Evolutionary conservation across 2,797 vertebrate genomes (phyloP).

Genomic region (Chelidonichthys spinosus): DNA sequence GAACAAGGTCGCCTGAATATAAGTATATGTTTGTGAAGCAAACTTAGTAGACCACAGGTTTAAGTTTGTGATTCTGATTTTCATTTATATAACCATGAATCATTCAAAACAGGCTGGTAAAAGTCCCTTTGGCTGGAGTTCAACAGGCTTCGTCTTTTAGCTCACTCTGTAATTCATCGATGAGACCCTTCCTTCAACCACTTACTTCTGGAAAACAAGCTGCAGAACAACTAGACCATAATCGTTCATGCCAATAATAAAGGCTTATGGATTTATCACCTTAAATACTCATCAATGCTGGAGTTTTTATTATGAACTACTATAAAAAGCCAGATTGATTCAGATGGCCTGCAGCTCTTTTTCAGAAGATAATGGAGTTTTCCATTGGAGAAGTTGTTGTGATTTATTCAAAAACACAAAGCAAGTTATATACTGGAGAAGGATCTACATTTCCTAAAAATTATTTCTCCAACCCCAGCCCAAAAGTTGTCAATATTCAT

Average conservation of each 20-base stretch:
- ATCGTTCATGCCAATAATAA: background rate
- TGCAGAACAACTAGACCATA: background rate
- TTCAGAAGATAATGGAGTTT: background rate
- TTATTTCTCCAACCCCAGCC: background rate
- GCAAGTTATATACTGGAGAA: background rate
- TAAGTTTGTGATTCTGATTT: background rate
- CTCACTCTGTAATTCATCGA: background rate
- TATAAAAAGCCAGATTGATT: background rate
- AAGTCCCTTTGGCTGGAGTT: background rate
- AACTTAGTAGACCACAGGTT: background rate
- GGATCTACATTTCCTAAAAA: background rate
- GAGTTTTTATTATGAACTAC: background rate
- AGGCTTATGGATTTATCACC: background rate
- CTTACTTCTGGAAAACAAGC: background rate
- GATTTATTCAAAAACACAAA: slow-evolving; percentile 1
- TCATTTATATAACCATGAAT: slow-evolving; percentile 1
- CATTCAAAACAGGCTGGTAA: background rate
- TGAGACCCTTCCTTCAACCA: background rate
- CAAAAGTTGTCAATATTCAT: background rate
- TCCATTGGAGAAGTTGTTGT: background rate
- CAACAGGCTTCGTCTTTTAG: background rate
- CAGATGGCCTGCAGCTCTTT: background rate
- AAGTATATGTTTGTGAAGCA: background rate
- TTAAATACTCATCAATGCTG: background rate
- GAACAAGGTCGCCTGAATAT: background rate